Base-by-base conservation (phyloP, 2,797 vertebrate genomes). In the Alectoris magna region DNA sequence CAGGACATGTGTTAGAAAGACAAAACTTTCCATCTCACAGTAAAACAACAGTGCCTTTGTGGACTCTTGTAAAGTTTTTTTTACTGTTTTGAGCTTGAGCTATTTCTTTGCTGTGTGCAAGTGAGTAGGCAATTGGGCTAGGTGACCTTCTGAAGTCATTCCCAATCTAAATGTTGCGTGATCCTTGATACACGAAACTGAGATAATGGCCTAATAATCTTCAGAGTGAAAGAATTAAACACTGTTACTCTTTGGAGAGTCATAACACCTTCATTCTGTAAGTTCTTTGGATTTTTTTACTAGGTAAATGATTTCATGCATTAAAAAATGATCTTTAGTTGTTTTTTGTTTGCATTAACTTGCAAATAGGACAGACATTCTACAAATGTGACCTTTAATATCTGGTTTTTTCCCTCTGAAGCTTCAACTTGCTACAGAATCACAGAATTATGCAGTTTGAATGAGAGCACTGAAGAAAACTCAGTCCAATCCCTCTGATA, bases 1-100 rank as follows among this genome's bases (percentile, higher is more conserved):
- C 7, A 22, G 44, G 39, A 64, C 6, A 14, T 22, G 11, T 44
- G 39, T 36, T 88, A 63, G 95, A 97, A 96, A 97, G 96, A 96
- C 60, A 63, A 92, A 97, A 83, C 96, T 97, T 96, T 96, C 91
- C 46, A 60, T 38, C 8, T 87, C 93, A 53, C 78, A 64, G 31
- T 6, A 72, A 58, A 44, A 66, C 56, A 43, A 27, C 14, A 27
- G 4, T 10, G 53, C 31, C 29, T 56, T 46, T 77, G 26, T 34
- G 36, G 23, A 27, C 29, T 51, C 58, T 56, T 44, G 19, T 41
- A 29, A 24, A 31, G 13, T 51, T 41, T 41, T 55, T 51, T 41
- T 41, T 51, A 14, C 5, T 16, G n/a, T 81, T 92, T 14, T 6
- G 14, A 69, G 31, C 44, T 88, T 41, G 15, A 24, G 10, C 5